A percentile compares a stretch with the other conserved stretches of the same genome.
phyloP scores from a whole-genome alignment of 1,140 invertebrate genomes.

The Zaprionus nigranus region DNA sequence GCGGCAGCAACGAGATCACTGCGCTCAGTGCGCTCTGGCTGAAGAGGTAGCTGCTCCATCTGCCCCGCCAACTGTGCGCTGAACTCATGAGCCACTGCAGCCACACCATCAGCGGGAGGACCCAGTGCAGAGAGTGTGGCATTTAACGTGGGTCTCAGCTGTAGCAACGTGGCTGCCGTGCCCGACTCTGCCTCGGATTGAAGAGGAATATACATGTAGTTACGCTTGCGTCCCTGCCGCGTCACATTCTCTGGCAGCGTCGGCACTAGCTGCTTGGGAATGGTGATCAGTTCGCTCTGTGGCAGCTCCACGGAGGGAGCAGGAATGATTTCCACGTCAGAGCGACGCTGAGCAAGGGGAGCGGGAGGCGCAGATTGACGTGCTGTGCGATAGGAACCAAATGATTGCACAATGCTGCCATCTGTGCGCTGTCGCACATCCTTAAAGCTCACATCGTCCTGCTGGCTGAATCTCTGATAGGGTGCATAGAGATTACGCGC shows the following conservation, averaged over 20 bases:
- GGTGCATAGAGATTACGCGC: conserved; percentile 81
- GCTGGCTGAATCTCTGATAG: conserved; percentile 74
- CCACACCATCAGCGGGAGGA: conserved; percentile 64
- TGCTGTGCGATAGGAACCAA: conserved; percentile 77
- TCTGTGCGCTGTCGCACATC: conserved; percentile 67
- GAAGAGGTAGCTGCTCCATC: conserved; percentile 21
- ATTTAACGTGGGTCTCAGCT: conserved; percentile 68
- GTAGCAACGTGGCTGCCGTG: conserved; percentile 43
- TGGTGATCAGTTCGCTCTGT: conserved; percentile 67
- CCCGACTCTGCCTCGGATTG: conserved; percentile 36
- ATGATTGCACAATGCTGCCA: conserved; percentile 71
- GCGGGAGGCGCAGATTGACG: conserved; percentile 27
- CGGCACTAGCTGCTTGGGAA: conserved; percentile 80
- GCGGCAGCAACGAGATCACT: conserved; percentile 62
- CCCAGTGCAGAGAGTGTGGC: conserved; percentile 59
- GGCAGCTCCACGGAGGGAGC: conserved; percentile 72
- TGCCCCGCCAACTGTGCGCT: conserved; percentile 53
- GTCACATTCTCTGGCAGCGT: conserved; percentile 73
- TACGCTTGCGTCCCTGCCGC: conserved; percentile 65
- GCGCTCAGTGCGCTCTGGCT: conserved; percentile 67
- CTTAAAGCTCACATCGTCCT: conserved; percentile 73
- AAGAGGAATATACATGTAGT: conserved; percentile 81
- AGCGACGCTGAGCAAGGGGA: conserved; percentile 58
- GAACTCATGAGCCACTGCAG: conserved; percentile 62
- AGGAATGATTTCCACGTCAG: conserved; percentile 70